phyloP scores from a whole-genome alignment of 2,888 invertebrate species.

The Drosophila maculinotata region DNA sequence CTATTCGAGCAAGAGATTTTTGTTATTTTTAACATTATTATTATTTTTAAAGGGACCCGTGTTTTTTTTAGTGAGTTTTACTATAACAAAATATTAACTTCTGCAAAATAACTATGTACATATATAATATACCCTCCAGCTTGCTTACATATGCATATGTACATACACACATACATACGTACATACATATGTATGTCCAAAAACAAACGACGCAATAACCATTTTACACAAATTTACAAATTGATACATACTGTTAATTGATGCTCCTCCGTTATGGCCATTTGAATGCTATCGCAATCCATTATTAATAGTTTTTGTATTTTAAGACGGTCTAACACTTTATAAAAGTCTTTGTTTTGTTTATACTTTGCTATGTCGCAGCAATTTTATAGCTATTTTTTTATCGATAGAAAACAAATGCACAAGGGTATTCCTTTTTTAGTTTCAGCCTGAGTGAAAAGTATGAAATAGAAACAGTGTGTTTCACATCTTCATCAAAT shows the following conservation, averaged over 20 bases:
- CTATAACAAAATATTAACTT: no score
- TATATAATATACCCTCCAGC: no score
- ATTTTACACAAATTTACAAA: not conserved
- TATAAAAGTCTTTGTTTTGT: not conserved
- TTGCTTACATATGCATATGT: not conserved
- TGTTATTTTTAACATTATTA: no score
- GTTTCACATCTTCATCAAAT: no score
- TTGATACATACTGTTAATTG: conserved; percentile 71
- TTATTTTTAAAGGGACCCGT: no score
- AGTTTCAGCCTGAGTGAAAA: no score
- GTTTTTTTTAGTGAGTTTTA: no score
- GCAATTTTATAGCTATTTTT: not conserved
- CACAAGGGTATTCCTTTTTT: not conserved
- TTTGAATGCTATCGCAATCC: conserved; percentile 84
- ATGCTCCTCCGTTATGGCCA: conserved; percentile 83
- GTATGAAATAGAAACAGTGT: no score
- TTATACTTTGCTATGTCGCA: not conserved
- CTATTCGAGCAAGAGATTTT: no score
- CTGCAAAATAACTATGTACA: no score
- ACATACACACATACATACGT: not conserved
- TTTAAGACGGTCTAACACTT: not conserved
- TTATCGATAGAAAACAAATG: conserved; percentile 13
- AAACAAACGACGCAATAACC: conserved; percentile 38
- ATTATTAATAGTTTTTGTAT: conserved; percentile 47
- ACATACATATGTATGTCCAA: not conserved